Percentiles rank a stretch among this genome's conserved stretches.
Conservation (phyloP, 2,113 vertebrate species). For the Phocoena phocoena region DNA sequence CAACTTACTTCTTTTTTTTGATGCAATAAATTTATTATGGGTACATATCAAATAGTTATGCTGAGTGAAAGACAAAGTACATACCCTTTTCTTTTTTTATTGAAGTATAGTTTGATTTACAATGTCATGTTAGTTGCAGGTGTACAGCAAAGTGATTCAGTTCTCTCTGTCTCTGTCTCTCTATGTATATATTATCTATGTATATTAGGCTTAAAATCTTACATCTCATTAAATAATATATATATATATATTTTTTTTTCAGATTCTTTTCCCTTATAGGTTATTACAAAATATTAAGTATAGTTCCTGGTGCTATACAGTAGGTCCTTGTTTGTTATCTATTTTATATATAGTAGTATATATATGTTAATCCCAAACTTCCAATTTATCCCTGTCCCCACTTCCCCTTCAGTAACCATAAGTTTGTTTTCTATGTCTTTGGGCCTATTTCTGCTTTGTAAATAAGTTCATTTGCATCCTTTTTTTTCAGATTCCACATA, state of each 20-base stretch:
- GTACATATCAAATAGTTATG: neutral
- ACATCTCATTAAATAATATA: too few relatives aligned
- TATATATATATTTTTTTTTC: neutral
- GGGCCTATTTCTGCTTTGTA: neutral
- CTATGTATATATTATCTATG: neutral
- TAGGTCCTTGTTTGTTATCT: neutral
- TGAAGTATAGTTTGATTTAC: neutral
- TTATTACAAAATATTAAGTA: neutral
- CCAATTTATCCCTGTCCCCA: neutral
- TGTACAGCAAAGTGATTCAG: neutral
- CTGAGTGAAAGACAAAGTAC: neutral
- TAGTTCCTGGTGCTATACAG: neutral
- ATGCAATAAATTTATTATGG: neutral
- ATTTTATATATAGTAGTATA: neutral
- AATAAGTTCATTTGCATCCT: neutral
- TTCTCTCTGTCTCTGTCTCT: too few relatives aligned
- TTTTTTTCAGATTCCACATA: neutral
- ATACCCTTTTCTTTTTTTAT: neutral
- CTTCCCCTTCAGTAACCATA: neutral
- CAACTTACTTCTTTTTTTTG: neutral
- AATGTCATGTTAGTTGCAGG: neutral
- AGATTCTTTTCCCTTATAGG: neutral
- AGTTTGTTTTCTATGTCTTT: neutral
- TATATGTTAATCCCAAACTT: neutral
- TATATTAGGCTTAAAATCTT: too few relatives aligned